Evolutionary conservation across 2,797 vertebrate genomes (phyloP), one percentile per base, ranked within the genome.

Genomic region (Clarias pachynema): DNA sequence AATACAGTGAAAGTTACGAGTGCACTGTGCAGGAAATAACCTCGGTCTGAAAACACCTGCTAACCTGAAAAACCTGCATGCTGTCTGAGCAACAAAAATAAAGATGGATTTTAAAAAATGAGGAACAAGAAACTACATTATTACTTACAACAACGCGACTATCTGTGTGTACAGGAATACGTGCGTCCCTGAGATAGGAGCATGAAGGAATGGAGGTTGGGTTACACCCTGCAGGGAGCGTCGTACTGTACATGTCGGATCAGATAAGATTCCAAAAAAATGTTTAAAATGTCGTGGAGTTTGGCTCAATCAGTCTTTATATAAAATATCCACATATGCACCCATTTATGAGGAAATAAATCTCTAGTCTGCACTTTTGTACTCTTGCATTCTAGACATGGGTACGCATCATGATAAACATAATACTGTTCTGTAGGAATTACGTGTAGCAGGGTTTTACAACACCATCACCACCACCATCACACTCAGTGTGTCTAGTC

Each of bases 151-250:
- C 26, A 12, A 59, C 2, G 26, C 24, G 66, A 20, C 37, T 65
- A 72, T 82, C 73, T 79, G 20, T 1, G 7, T 37, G 2, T 34
- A 24, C 83, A 84, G 56, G 69, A 31, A 62, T 22, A 59, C 22
- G n/a, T 18, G 63, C 26, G 1, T 20, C 59, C 18, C 9, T 22
- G 20, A 81, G 79, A 68, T 68, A 68, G 79, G 14, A 37, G 62
- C 15, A 65, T 80, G 60, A 65, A 65, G 79, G 26, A 56, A 68
- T 26, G 22, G 24, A 63, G 34, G 20, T 63, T 22, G 26, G 79
- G 79, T 81, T 81, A 68, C 79, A 10, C 79, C 79, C 63, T 81
- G 4, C 40, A 66, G 37, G 37, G 37, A 81, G 37, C 53, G 79
- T 49, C 37, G 37, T 37, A 34, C 34, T 34, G 0, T 16, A 66